phyloP scores from a whole-genome alignment of 2,888 invertebrate genomes.

The Hydriomena furcata region DNA sequence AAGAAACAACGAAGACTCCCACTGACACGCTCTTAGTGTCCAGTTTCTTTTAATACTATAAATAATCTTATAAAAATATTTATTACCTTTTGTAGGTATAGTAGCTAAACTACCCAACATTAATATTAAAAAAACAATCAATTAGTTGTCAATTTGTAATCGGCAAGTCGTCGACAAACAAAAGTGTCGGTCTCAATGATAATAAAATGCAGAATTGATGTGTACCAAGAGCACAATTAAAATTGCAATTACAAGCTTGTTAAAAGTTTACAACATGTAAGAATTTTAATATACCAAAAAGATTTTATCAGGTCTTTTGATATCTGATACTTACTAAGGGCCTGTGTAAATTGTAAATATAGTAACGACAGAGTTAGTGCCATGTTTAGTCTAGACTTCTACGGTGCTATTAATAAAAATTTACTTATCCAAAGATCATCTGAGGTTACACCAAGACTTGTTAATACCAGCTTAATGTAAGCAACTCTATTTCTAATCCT shows the following conservation, averaged over 20 bases:
- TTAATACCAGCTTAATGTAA: too few species aligned
- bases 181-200: slow-evolving; percentile 67
- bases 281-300: slow-evolving; percentile 51
- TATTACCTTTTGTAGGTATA: background rate
- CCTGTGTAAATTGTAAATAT: slow-evolving; percentile 12
- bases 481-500: too few species aligned
- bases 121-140: slow-evolving; percentile 33
- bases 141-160: slow-evolving; percentile 52
- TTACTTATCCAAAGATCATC: too few species aligned
- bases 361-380: background rate
- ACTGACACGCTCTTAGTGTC: too few species aligned
- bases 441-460: too few species aligned
- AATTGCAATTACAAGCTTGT: slow-evolving; percentile 57
- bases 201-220: slow-evolving; percentile 68
- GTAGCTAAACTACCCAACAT: slow-evolving; percentile 1
- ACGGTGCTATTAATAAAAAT: too few species aligned
- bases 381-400: background rate
- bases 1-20: too few species aligned
- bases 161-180: slow-evolving; percentile 47
- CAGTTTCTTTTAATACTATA: too few species aligned
- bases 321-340: slow-evolving; percentile 47
- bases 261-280: slow-evolving; percentile 56
- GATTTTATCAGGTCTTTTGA: slow-evolving; percentile 48
- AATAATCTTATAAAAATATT: too few species aligned
- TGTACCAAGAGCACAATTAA: slow-evolving; percentile 56